These are phyloP conservation scores for Oligia latruncula DNA, from an alignment of 2,888 invertebrate genomes.

Conservation along the genomic window DNA sequence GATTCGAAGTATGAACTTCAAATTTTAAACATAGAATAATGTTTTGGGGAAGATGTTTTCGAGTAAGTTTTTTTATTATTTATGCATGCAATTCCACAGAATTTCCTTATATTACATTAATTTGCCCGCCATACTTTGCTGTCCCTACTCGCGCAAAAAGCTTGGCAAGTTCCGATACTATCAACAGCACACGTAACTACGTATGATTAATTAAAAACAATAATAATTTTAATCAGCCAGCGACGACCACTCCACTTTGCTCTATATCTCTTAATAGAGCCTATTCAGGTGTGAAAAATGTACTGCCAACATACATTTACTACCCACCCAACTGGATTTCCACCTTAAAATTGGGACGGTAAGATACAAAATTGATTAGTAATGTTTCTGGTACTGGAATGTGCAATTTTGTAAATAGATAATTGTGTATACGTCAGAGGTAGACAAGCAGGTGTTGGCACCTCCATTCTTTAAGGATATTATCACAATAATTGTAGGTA, in stretches of 20 bases:
- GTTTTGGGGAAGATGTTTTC: neutral
- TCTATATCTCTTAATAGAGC: slow-evolving; percentile 64
- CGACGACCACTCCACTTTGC: slow-evolving; percentile 62
- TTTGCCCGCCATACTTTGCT: slow-evolving; percentile 53
- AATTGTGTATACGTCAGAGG: slow-evolving; percentile 36
- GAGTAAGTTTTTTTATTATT: neutral
- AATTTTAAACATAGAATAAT: neutral
- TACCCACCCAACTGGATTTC: neutral
- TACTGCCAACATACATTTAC: slow-evolving; percentile 25
- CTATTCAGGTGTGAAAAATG: slow-evolving; percentile 59
- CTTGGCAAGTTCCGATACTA: slow-evolving; percentile 79
- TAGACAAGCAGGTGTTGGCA: slow-evolving; percentile 60
- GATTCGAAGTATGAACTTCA: neutral
- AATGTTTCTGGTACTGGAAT: neutral
- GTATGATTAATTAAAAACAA: slow-evolving; percentile 85
- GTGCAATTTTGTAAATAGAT: slow-evolving; percentile 39
- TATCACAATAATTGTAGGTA: slow-evolving; percentile 60
- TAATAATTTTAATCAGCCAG: slow-evolving; percentile 80
- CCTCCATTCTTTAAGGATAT: slow-evolving; percentile 43
- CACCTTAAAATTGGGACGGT: slow-evolving; percentile 10
- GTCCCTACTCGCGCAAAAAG: slow-evolving; percentile 79
- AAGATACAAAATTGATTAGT: slow-evolving; percentile 26
- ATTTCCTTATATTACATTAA: neutral
- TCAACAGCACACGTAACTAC: slow-evolving; percentile 79
- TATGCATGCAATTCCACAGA: neutral